Evolutionary conservation across 1,140 invertebrate species (phyloP), one percentile per base, ranked within the genome.

Genomic region (Macrocentrus cingulum): DNA sequence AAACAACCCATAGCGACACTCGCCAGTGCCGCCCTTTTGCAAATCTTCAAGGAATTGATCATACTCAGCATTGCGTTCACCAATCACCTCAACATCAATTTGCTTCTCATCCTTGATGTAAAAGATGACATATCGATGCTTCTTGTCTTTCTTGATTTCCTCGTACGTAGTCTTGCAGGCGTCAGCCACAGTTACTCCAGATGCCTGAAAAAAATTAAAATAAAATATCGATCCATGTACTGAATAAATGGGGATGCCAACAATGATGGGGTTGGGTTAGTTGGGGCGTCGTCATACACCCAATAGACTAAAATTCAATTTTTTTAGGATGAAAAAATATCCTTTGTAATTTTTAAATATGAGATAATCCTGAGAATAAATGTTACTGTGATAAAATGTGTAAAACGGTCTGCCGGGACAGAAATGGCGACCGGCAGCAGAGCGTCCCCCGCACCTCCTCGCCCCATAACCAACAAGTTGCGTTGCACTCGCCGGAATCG

Each of bases 71-170:
- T 95, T 91, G 59, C 94, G 85, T 50, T 88, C 84, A 78, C 91
- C 91, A 71, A 94, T 88, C 51, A 88, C 87, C 83, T 95, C 92
- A 37, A 95, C 91, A 78, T 94, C 91, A 73, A 95, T 94, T 83
- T 94, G 91, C 79, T 92, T 94, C 77, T 95, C 93, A 80, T 96
- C 93, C 68, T 92, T 91, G 78, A 96, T 96, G 81, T 89, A 93
- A 80, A 95, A 97, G 72, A 97, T 92, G 50, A 95, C 92, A 83
- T 95, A 97, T 72, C 94, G 91, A 83, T 95, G 92, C 73, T 95
- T 95, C 83, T 96, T 96, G 79, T 95, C 92, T 83, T 96, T 95
- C 83, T 97, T 97, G 65, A 97, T 95, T 84, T 95, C 93, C 79
- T 96, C 93, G 81, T 95, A 96, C 65, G 91, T 94, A 46, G 90